Base-by-base conservation (phyloP, 2,888 invertebrate species). In the Gandaritis pyraliata region DNA sequence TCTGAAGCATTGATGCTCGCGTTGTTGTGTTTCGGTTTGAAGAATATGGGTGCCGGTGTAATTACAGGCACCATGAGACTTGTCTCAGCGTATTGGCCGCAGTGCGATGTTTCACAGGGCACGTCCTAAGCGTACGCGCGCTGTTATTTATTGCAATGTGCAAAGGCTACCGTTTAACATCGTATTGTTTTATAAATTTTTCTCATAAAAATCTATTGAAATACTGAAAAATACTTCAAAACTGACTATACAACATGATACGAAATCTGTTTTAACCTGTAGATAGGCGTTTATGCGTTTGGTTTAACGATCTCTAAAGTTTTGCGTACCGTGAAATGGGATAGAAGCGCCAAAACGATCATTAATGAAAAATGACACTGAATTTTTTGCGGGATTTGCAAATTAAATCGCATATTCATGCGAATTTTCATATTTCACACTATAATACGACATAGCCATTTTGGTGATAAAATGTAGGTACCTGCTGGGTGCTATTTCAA, bases 291-390 rank as follows among this genome's bases (percentile, higher is more conserved):
- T 79, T 76, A 74, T 71, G 72, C 72, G 74, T 80, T 78, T 70
- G 69, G 70, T 80, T 80, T 80, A 80, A 78, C 76, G 81, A 76
- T 72, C 78, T 68, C 72, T 80, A 71, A 81, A 81, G 75, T 60
- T 80, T 80, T 79, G 77, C 68, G 81, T 72, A 58, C 75, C 77
- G 76, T 80, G 80, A 79, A 81, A 81, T 81, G 75, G 78, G 73
- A 75, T 65, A 72, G 68, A 72, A 66, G 72, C 73, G 68, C 52
- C 63, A 65, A 72, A 78, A 72, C 73, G 69, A 73, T 74, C 69
- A 73, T 74, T 77, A 75, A 75, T 72, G 69, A 73, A 77, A 75
- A 64, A 61, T 50, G 54, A 47, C 50, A 43, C 47, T 49, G 52
- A 64, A 60, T 66, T 51, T 51, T 60, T 61, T 58, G 54, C 55